Base-by-base conservation (phyloP, 2,888 invertebrate species). In the Rapana venosa region DNA sequence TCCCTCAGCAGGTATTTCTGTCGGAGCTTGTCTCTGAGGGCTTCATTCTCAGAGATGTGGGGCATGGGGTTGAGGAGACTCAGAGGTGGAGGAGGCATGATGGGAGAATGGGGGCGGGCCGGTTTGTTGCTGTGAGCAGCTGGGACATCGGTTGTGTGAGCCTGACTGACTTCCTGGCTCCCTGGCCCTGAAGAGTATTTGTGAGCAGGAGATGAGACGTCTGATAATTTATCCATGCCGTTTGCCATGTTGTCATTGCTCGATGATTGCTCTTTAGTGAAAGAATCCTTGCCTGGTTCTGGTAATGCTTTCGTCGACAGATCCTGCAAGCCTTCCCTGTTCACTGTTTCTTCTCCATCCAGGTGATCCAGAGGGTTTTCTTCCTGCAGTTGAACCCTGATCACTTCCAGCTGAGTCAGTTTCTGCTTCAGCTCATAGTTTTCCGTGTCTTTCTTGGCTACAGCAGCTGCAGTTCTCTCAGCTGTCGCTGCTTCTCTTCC, bases 391-490 rank as follows among this genome's bases (percentile, higher is more conserved):
- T 35, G 32, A 32, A 22, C 86, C 66, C 58, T 86, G 66, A 86
- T 26, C 35, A 4, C 22, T 30, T 86, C 86, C 86, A 86, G 86
- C 20, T 86, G 86, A 22, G 47, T 13, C 61, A 86, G 86, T 17
- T 66, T 61, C 66, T 86, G 86, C 47, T 86, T 86, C 61, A 86
- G 86, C 32, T 86, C 66, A 35, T 86, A 86, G 66, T 86, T 86
- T 66, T 86, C 86, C 20, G 86, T 58, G 32, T 86, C 86, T 11
- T 32, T 61, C 66, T 35, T 86, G 61, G 58, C 66, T 32, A 86
- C 66, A 20, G 86, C 32, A 77, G 74, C 81, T 88, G 79, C 61
- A 77, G 79, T 61, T 88, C 74, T 8, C 61, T 86, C 86, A 86
- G 66, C 66, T 86, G 56, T 13, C 58, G 86, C 13, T 86, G 86